Conservation (phyloP, 1,140 invertebrate genomes). For the Drosophila pachea region DNA sequence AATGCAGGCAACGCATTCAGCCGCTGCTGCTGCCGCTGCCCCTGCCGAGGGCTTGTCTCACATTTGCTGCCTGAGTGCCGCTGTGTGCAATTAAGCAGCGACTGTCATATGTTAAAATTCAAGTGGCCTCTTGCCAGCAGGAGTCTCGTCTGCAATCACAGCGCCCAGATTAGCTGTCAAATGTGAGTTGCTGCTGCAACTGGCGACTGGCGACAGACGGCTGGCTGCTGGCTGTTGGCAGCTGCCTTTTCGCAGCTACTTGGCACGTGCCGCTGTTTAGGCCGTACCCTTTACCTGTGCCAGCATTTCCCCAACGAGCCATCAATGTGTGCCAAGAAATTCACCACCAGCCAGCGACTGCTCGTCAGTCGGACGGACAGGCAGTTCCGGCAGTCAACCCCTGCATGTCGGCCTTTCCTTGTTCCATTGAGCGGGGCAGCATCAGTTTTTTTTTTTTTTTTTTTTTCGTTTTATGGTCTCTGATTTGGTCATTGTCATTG, state of each 20-base stretch:
- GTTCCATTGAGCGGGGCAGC: too few species aligned
- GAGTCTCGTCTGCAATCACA: constrained; percentile 49
- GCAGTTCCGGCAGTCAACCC: constrained; percentile 41
- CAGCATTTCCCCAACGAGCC: constrained; percentile 24
- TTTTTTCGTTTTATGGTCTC: constrained; percentile 44
- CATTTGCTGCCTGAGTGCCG: constrained; percentile 6
- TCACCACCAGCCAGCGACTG: constrained; percentile 34
- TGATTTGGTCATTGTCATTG: constrained; percentile 71
- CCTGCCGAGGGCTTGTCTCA: background rate
- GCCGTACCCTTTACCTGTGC: constrained; percentile 34
- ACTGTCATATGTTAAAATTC: constrained; percentile 73
- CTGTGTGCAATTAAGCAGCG: constrained; percentile 66
- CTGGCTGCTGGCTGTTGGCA: too few species aligned
- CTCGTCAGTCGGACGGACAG: background rate
- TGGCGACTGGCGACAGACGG: too few species aligned
- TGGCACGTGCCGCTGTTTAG: constrained; percentile 69
- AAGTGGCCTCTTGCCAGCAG: constrained; percentile 55
- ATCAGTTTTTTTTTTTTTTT: too few species aligned
- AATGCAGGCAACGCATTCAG: constrained; percentile 5
- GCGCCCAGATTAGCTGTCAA: constrained; percentile 64
- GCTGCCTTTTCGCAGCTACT: constrained; percentile 72
- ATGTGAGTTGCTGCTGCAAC: constrained; percentile 32
- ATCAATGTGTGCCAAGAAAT: constrained; percentile 42
- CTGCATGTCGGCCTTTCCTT: constrained; percentile 9
- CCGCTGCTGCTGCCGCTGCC: background rate